Evolutionary conservation across 2,797 vertebrate genomes (phyloP).

Genomic region (Potorous gilbertii): DNA sequence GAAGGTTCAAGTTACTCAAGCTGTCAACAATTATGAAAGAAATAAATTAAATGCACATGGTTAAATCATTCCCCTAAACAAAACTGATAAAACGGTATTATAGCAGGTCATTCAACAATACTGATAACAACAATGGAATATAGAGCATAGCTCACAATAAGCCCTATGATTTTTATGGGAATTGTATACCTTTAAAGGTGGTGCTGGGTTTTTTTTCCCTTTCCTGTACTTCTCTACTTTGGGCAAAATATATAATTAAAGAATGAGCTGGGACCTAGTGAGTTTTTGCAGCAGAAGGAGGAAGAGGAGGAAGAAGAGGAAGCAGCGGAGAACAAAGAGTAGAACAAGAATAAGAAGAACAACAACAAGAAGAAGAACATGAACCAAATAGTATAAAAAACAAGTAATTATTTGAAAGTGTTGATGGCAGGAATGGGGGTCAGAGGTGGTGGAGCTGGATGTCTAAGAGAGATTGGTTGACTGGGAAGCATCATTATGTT

Average conservation of each 20-base stretch:
- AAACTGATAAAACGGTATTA: background rate
- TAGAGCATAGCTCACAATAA: background rate
- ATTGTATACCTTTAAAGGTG: background rate
- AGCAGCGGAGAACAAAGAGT: too few relatives aligned
- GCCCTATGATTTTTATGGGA: background rate
- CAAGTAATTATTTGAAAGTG: too few relatives aligned
- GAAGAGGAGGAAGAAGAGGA: too few relatives aligned
- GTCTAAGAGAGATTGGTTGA: too few relatives aligned
- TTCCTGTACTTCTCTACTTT: background rate
- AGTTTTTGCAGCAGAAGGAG: background rate
- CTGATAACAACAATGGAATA: background rate
- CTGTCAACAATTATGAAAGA: background rate
- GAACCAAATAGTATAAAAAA: too few relatives aligned
- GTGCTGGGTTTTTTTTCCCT: background rate
- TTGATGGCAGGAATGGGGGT: too few relatives aligned
- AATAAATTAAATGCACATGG: background rate
- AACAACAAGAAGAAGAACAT: too few relatives aligned
- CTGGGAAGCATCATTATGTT: too few relatives aligned
- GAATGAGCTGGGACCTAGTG: background rate
- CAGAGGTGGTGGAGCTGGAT: too few relatives aligned
- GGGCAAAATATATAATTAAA: background rate
- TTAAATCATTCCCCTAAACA: background rate
- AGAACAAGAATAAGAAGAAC: too few relatives aligned
- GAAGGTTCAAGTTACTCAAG: background rate
- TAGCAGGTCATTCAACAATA: background rate